These are phyloP conservation scores for Ibycter americanus DNA, from an alignment of 2,797 vertebrate species.

Conservation along the genomic window DNA sequence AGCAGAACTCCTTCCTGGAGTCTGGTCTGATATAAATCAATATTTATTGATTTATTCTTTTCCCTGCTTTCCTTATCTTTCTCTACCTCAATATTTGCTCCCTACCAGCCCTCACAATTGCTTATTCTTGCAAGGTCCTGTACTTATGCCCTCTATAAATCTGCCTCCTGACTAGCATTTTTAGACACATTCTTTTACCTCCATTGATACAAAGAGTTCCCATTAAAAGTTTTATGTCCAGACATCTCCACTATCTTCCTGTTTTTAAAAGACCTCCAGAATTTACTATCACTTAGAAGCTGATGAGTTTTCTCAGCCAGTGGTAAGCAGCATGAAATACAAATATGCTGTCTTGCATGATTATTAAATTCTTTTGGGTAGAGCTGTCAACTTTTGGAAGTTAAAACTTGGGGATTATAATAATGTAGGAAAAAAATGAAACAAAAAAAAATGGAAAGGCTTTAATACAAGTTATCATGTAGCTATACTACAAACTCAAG, in stretches of 20 bases:
- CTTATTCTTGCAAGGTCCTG: not conserved
- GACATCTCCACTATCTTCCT: not conserved
- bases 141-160: not conserved
- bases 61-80: not conserved
- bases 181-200: not conserved
- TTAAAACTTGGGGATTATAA: not conserved
- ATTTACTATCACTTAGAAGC: not conserved
- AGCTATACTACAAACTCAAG: not conserved
- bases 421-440: not conserved
- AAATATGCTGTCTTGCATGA: not conserved
- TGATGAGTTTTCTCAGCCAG: not conserved
- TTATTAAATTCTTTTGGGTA: not conserved
- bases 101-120: not conserved
- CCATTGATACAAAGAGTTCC: not conserved
- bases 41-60: not conserved
- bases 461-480: not conserved
- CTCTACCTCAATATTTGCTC: not conserved
- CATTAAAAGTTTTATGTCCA: not conserved
- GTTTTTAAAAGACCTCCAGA: not conserved
- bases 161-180: not conserved
- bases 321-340: not conserved
- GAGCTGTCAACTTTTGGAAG: not conserved
- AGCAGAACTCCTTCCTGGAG: not conserved
- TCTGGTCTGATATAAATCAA: not conserved
- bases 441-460: no score